Percentiles rank a stretch among this genome's conserved stretches.
These are phyloP conservation scores for Diploptera punctata DNA, from an alignment of 2,888 invertebrate species.

Conservation along the genomic window DNA sequence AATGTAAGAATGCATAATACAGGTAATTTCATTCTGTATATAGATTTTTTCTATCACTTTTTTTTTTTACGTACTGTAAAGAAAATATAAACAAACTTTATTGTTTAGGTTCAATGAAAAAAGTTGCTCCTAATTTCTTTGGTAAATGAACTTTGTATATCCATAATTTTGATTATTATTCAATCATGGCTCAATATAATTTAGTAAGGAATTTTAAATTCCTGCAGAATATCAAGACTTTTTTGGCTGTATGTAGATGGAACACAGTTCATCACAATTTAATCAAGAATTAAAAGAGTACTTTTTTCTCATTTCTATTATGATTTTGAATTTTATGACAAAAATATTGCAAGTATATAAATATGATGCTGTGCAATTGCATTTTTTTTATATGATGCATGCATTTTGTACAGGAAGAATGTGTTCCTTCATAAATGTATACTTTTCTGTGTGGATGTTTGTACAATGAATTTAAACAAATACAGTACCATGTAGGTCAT, in stretches of 20 bases:
- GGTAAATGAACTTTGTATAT: conserved; percentile 22
- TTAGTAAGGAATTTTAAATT: conserved; percentile 15
- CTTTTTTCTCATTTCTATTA: neutral
- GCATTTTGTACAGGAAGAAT: conserved; percentile 43
- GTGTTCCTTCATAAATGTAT: conserved; percentile 42
- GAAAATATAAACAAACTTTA: neutral
- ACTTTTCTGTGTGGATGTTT: conserved; percentile 45
- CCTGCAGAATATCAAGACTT: neutral
- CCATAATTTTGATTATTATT: neutral
- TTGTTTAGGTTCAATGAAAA: conserved; percentile 19
- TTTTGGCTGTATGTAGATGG: neutral
- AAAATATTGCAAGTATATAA: conserved; percentile 22
- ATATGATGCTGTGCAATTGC: conserved; percentile 17
- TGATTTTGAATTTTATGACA: neutral
- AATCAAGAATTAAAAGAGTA: neutral
- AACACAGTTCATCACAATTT: conserved; percentile 6
- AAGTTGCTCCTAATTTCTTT: conserved; percentile 22
- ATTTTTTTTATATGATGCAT: conserved; percentile 38
- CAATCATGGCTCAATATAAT: conserved; percentile 21
- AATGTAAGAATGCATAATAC: neutral
- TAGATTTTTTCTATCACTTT: neutral
- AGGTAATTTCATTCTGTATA: conserved; percentile 10
- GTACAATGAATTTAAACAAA: conserved; percentile 43
- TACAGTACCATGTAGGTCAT: conserved; percentile 31
- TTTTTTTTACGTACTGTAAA: conserved; percentile 22